Base-by-base conservation (phyloP, 2,888 invertebrate genomes). In the Napeogenes inachia region DNA sequence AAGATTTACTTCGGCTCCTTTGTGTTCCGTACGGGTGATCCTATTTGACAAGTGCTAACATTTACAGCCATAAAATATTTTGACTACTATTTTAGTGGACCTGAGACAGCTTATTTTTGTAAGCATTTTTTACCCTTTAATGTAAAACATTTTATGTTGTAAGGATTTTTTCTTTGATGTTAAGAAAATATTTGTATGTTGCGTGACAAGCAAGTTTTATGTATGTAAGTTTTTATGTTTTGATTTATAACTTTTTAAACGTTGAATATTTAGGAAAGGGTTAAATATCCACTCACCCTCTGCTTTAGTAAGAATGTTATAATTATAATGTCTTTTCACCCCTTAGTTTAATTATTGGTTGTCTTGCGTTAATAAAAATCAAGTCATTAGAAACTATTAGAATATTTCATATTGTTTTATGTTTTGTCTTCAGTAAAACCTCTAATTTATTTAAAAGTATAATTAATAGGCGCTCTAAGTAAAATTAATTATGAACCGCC, bases 351-450 rank as follows among this genome's bases (percentile, higher is more conserved):
- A 90, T 89, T 86, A 82, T 72, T 70, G 79, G 85, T 85, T 90
- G 88, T 87, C 87, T 78, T 76, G 77, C 76, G 77, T 78, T 77
- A 81, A 78, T 82, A 79, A 82, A 81, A 83, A 81, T 76, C 73
- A 70, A 77, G 81, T 83, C 84, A 89, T 90, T 89, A 87, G 84
- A 89, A 87, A 82, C 85, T 83, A 88, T 90, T 88, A 88, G 80
- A 79, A 81, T 81, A 80, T 84, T 80, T 85, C 76, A 83, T 81
- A 80, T 75, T 73, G 73, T 78, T 78, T 80, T 75, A 71, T 75
- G 73, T 73, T 78, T 70, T 71, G 74, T 75, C 74, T 76, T 77
- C 75, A 72, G 72, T 73, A 69, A 66, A 82, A 76, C 77, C 78
- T 75, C 76, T 84, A 83, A 87, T 87, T 88, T 81, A 80, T 80